These are phyloP conservation scores for Apodemus agrarius DNA, from an alignment of 2,797 vertebrate species.

Conservation along the genomic window DNA sequence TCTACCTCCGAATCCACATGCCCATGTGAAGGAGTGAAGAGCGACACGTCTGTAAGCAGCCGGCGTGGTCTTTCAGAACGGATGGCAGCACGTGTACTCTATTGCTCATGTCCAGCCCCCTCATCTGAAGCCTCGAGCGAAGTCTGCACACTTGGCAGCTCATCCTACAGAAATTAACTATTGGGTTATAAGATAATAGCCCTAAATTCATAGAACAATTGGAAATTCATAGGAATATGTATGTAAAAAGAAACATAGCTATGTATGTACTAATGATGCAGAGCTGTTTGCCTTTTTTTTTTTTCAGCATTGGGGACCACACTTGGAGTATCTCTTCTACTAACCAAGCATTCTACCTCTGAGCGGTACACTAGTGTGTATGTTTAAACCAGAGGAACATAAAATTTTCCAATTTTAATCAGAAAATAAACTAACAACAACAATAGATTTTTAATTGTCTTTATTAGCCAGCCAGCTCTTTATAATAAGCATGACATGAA, in stretches of 20 bases:
- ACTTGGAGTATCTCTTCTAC: background rate
- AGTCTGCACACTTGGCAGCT: background rate
- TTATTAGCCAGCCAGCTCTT: conserved; percentile 13
- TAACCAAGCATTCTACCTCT: background rate
- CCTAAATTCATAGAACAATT: conserved; percentile 8
- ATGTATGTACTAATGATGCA: background rate
- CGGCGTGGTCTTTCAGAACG: background rate
- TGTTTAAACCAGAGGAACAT: conserved; percentile 25
- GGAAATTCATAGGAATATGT: background rate
- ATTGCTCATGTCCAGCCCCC: background rate
- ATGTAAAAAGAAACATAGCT: background rate
- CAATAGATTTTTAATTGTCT: conserved; percentile 54
- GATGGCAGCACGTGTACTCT: conserved; percentile 1
- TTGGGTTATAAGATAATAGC: background rate
- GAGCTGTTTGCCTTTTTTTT: background rate
- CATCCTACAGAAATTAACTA: background rate
- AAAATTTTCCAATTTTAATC: conserved; percentile 1
- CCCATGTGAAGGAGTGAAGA: conserved; percentile 52
- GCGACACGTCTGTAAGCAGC: background rate
- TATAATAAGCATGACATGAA: conserved; percentile 22
- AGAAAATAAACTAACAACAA: conserved; percentile 34
- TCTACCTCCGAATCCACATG: conserved; percentile 42
- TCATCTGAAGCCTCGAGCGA: conserved; percentile 32
- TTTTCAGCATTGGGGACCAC: background rate
- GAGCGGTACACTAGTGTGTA: background rate